Conservation (phyloP, 2,797 vertebrate species). For the Pseudochirops cupreus region DNA sequence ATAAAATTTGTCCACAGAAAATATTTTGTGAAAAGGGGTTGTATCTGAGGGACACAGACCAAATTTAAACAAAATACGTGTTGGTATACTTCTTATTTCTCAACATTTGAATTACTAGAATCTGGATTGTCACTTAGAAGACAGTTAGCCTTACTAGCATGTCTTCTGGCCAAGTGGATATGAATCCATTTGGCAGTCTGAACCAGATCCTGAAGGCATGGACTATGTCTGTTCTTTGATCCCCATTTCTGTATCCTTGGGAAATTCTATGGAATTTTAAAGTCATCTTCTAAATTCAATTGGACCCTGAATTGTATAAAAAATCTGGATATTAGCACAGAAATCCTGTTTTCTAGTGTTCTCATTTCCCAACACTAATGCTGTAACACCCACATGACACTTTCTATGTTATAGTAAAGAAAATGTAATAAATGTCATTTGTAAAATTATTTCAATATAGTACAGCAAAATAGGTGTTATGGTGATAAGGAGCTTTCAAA, state of each 20-base stretch:
- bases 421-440: slow-evolving; percentile 1
- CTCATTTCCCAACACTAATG: not conserved
- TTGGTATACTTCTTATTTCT: not conserved
- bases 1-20: not conserved
- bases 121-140: not conserved
- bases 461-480: not conserved
- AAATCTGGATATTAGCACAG: slow-evolving; percentile 24
- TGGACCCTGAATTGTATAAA: not conserved
- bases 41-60: not conserved
- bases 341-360: no score
- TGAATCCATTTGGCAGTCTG: not conserved
- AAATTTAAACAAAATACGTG: not conserved
- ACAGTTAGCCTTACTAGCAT: not conserved
- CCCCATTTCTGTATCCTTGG: not conserved
- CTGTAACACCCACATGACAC: not conserved
- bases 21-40: not conserved
- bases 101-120: not conserved
- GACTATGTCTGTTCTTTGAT: not conserved
- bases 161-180: not conserved
- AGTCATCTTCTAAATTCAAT: slow-evolving; percentile 9
- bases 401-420: not conserved
- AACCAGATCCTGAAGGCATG: not conserved
- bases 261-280: not conserved
- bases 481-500: not conserved
- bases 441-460: not conserved